Percentiles rank a stretch among this genome's conserved stretches.
phyloP scores from a whole-genome alignment of 2,888 invertebrate genomes.

The Pardosa pseudoannulata region DNA sequence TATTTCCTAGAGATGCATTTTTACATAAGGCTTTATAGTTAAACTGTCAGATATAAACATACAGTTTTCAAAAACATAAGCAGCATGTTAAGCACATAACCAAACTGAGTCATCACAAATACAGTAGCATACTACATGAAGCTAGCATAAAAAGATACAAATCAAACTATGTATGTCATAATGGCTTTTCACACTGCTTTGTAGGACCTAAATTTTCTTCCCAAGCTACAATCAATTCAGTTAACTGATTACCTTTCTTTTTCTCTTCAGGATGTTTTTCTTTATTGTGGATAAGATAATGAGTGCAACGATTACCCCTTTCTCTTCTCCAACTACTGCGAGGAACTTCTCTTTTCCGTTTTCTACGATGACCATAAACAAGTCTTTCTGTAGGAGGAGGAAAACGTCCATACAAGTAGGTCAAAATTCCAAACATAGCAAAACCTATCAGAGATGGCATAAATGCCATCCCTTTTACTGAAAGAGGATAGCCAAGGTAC shows the following conservation, averaged over 20 bases:
- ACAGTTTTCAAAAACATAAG: constrained; percentile 29
- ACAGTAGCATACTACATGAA: constrained; percentile 58
- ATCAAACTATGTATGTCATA: constrained; percentile 66
- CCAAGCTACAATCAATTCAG: constrained; percentile 66
- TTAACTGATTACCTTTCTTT: constrained; percentile 47
- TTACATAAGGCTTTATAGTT: no score
- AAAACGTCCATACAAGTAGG: constrained; percentile 77
- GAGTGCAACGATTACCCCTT: constrained; percentile 72
- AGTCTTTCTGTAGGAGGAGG: constrained; percentile 74
- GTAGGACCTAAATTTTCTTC: constrained; percentile 63
- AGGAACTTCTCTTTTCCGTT: constrained; percentile 71
- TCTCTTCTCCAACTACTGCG: constrained; percentile 74
- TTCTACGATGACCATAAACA: constrained; percentile 73
- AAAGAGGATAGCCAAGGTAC: constrained; percentile 78
- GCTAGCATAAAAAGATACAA: constrained; percentile 59
- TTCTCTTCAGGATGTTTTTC: constrained; percentile 61
- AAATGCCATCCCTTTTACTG: constrained; percentile 79
- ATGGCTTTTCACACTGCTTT: constrained; percentile 69
- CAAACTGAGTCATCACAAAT: constrained; percentile 28
- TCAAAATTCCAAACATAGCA: constrained; percentile 76
- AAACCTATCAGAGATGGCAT: constrained; percentile 77
- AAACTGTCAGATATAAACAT: no score
- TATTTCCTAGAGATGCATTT: no score
- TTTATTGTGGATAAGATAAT: constrained; percentile 68
- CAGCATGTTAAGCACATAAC: constrained; percentile 23